Evolutionary conservation across 2,888 invertebrate species (phyloP).

Genomic region (Caenorhabditis plicata): DNA sequence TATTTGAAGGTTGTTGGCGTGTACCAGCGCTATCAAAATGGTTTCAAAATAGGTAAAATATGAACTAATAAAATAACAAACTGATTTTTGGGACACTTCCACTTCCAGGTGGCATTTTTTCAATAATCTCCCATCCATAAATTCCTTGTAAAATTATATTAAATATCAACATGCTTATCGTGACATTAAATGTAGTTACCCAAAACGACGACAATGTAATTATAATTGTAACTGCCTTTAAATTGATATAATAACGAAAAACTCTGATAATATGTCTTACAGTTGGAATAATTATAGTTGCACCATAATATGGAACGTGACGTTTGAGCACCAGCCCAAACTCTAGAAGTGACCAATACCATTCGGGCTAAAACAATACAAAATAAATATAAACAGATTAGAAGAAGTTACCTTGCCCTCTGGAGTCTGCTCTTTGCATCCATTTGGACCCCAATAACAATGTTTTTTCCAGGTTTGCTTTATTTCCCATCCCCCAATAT

Average conservation of each 20-base stretch:
- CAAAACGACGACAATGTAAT: slow-evolving; percentile 41
- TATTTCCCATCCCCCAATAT: slow-evolving; percentile 53
- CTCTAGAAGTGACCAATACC: slow-evolving; percentile 64
- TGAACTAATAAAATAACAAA: no score
- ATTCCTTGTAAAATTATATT: slow-evolving; percentile 53
- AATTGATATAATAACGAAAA: background rate
- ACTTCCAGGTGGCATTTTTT: slow-evolving; percentile 59
- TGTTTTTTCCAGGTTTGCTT: slow-evolving; percentile 57
- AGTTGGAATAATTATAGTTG: slow-evolving; percentile 53
- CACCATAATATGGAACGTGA: slow-evolving; percentile 60
- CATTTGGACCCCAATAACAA: slow-evolving; percentile 61
- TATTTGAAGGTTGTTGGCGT: no score
- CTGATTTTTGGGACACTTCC: slow-evolving; percentile 57
- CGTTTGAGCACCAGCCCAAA: slow-evolving; percentile 60
- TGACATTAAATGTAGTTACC: slow-evolving; percentile 43
- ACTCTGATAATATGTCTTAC: slow-evolving; percentile 23
- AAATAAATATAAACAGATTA: background rate
- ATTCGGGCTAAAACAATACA: slow-evolving; percentile 50
- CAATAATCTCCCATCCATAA: slow-evolving; percentile 54
- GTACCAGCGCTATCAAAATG: no score
- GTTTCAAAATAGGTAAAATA: no score
- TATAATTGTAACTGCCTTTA: slow-evolving; percentile 1
- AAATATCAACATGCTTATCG: slow-evolving; percentile 39
- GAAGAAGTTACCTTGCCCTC: slow-evolving; percentile 39
- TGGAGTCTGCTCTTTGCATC: slow-evolving; percentile 45